These are phyloP conservation scores for Lottia gigantea DNA, from an alignment of 2,888 invertebrate genomes.

Conservation along the genomic window DNA sequence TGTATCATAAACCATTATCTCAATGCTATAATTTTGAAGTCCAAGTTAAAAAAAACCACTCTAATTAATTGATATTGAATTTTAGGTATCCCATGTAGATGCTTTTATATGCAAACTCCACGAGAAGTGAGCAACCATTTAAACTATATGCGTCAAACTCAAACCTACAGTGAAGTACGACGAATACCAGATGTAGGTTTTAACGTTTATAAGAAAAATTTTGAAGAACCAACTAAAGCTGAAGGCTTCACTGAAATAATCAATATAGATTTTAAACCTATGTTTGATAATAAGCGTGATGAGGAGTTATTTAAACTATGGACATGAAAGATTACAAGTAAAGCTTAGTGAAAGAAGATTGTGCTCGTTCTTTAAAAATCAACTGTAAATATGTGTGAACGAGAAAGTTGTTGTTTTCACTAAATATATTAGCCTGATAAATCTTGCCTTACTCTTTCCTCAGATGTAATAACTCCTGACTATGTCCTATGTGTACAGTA, in stretches of 20 bases:
- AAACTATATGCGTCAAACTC: slow-evolving; percentile 60
- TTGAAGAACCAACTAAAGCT: slow-evolving; percentile 47
- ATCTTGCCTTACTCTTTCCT: too few species aligned
- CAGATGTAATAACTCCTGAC: too few species aligned
- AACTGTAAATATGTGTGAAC: too few species aligned
- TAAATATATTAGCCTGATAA: too few species aligned
- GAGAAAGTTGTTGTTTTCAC: too few species aligned
- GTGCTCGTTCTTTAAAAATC: too few species aligned
- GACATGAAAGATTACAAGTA: slow-evolving; percentile 36
- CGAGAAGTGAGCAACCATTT: slow-evolving; percentile 59
- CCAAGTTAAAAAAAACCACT: too few species aligned
- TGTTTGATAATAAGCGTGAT: slow-evolving; percentile 51
- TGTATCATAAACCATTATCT: too few species aligned
- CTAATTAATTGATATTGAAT: slow-evolving; percentile 5
- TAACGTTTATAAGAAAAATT: slow-evolving; percentile 62
- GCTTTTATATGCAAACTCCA: slow-evolving; percentile 59
- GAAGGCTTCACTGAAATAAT: slow-evolving; percentile 62
- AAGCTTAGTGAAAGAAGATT: too few species aligned
- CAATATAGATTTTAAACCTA: slow-evolving; percentile 50
- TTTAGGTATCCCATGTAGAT: slow-evolving; percentile 57
- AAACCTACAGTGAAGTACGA: slow-evolving; percentile 54
- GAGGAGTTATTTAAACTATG: slow-evolving; percentile 56
- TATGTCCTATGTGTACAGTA: too few species aligned
- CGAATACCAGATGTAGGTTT: slow-evolving; percentile 65
- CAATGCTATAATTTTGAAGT: too few species aligned